phyloP scores from a whole-genome alignment of 2,113 vertebrate genomes.

The Ivindomyrus marchei region DNA sequence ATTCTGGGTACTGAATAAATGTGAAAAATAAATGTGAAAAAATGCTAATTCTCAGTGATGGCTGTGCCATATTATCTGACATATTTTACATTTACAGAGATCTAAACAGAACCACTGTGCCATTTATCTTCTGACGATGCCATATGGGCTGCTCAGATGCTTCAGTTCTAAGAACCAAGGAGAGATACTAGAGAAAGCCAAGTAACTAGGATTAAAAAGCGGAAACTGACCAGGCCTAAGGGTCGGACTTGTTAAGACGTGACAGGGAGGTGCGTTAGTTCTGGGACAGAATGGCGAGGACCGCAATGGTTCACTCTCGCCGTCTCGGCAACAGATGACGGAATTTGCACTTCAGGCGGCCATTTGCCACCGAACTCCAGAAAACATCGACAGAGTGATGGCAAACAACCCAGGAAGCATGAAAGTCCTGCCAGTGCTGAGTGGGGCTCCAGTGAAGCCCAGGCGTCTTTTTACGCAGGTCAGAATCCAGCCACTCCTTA shows the following conservation, averaged over 20 bases:
- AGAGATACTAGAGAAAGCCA: background rate
- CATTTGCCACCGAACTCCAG: background rate
- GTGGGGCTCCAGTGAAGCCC: background rate
- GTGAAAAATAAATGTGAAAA: background rate
- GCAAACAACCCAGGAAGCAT: background rate
- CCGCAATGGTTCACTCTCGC: background rate
- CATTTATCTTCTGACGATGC: background rate
- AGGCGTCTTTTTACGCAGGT: background rate
- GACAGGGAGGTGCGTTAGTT: background rate
- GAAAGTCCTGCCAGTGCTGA: background rate
- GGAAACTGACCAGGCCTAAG: background rate
- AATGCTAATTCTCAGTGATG: background rate
- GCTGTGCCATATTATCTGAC: background rate
- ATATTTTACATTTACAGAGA: background rate
- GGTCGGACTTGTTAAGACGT: background rate
- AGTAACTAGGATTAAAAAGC: background rate
- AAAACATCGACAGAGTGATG: background rate
- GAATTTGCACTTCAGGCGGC: background rate
- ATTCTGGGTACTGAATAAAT: background rate
- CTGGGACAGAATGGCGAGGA: background rate
- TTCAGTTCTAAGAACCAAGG: background rate
- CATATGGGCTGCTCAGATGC: background rate
- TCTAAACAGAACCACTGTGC: background rate
- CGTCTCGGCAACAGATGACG: background rate
- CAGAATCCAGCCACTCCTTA: background rate